Percentiles rank a stretch among this genome's conserved stretches.
These are phyloP conservation scores for Xenops minutus DNA, from an alignment of 2,797 vertebrate species.

Conservation along the genomic window DNA sequence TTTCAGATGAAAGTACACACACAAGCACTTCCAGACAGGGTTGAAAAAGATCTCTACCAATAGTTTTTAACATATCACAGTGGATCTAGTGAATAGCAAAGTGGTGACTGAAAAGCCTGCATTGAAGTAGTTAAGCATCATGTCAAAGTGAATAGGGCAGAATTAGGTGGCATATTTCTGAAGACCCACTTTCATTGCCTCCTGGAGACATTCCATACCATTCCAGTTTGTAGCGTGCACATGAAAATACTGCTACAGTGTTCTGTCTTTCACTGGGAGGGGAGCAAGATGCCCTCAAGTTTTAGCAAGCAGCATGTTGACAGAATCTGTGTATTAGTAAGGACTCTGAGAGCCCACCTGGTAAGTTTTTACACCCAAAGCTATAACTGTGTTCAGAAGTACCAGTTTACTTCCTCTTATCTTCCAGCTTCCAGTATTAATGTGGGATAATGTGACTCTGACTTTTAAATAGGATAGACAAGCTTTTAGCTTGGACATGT, in stretches of 20 bases:
- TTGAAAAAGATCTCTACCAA: not conserved
- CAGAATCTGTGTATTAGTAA: not conserved
- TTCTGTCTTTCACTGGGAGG: not conserved
- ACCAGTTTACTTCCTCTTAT: not conserved
- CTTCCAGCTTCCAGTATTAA: not conserved
- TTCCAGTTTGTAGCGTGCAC: not conserved
- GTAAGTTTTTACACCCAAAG: not conserved
- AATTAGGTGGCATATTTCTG: not conserved
- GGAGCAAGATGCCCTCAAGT: not conserved
- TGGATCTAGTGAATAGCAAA: not conserved
- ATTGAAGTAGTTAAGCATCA: not conserved
- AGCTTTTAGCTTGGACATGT: not conserved
- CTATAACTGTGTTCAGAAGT: not conserved
- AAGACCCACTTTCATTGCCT: not conserved
- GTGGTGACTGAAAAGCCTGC: not conserved
- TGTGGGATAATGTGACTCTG: not conserved
- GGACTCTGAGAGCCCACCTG: not conserved
- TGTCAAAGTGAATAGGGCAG: not conserved
- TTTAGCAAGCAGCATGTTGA: not conserved
- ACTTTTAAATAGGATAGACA: not conserved
- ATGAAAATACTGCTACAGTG: not conserved
- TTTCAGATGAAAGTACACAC: not conserved
- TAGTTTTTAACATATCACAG: not conserved
- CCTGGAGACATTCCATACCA: rapidly evolving
- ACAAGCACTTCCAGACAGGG: not conserved